Evolutionary conservation across 2,797 vertebrate species (phyloP).

Genomic region (Enoplosus armatus): DNA sequence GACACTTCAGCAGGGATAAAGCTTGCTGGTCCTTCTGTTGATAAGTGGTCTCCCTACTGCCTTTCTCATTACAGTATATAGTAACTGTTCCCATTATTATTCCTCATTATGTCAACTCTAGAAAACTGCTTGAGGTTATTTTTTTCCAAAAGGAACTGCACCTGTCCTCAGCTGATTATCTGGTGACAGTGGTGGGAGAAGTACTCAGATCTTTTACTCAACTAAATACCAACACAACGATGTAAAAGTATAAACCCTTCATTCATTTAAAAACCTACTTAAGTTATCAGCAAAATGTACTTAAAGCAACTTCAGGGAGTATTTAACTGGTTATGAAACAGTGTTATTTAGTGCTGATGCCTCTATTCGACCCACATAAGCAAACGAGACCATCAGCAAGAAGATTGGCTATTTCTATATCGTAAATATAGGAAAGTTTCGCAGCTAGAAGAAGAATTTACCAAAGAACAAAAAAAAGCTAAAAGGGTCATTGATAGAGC

Average conservation of each 20-base stretch:
- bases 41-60: neutral
- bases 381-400: too few species aligned
- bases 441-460: too few species aligned
- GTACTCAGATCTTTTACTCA: neutral
- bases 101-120: neutral
- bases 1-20: slow-evolving; percentile 16
- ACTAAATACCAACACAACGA: neutral
- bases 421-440: too few species aligned
- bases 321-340: too few species aligned
- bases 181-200: neutral
- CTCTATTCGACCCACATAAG: too few species aligned
- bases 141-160: neutral
- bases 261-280: neutral
- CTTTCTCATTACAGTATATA: neutral
- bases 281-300: neutral
- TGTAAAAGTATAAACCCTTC: neutral
- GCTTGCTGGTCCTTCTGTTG: slow-evolving; percentile 11
- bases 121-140: neutral
- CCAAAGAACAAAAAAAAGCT: too few species aligned
- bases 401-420: too few species aligned
- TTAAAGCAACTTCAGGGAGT: too few species aligned
- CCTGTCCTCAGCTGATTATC: neutral
- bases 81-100: neutral
- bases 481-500: too few species aligned
- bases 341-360: too few species aligned